These are phyloP conservation scores for Aphrocallistes beatrix DNA, from an alignment of 37 sponge, comb jelly and placozoan genomes.

Conservation along the genomic window DNA sequence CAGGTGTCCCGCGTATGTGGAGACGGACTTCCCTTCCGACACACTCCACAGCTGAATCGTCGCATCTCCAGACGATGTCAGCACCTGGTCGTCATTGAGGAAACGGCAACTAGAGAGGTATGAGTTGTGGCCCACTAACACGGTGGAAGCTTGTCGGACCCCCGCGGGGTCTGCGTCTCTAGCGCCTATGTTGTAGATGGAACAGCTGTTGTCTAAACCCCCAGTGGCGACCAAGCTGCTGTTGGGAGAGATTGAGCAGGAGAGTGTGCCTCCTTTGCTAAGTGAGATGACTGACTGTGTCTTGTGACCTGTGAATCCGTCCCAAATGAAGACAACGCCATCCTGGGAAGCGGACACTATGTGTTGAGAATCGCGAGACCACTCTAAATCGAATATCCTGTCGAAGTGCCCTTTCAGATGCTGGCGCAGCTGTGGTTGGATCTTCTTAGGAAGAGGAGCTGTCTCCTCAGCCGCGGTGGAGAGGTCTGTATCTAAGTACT, in stretches of 20 bases:
- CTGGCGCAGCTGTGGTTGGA: background rate
- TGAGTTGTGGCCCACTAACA: slow-evolving; percentile 92
- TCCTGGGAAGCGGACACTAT: slow-evolving; percentile 96
- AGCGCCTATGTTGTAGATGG: slow-evolving; percentile 88
- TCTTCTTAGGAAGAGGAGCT: background rate
- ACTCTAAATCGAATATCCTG: background rate
- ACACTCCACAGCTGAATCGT: slow-evolving; percentile 72
- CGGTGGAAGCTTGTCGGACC: slow-evolving; percentile 52
- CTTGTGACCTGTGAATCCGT: slow-evolving; percentile 92
- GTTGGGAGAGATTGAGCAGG: slow-evolving; percentile 89
- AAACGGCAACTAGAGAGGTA: slow-evolving; percentile 95
- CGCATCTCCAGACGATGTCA: slow-evolving; percentile 94
- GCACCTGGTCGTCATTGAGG: slow-evolving; percentile 69
- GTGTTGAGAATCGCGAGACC: slow-evolving; percentile 24
- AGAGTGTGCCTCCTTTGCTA: slow-evolving; percentile 90
- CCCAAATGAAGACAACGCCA: slow-evolving; percentile 96
- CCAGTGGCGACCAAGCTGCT: slow-evolving; percentile 56
- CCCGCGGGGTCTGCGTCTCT: slow-evolving; percentile 73
- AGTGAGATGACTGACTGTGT: slow-evolving; percentile 75
- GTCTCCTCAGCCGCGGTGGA: background rate
- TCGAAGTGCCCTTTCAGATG: background rate
- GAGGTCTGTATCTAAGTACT: background rate
- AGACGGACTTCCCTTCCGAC: slow-evolving; percentile 63
- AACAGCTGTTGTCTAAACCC: slow-evolving; percentile 93
- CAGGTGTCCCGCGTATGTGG: slow-evolving; percentile 69